phyloP scores from a whole-genome alignment of 1,140 invertebrate species.

The Tetramorium simillimum region DNA sequence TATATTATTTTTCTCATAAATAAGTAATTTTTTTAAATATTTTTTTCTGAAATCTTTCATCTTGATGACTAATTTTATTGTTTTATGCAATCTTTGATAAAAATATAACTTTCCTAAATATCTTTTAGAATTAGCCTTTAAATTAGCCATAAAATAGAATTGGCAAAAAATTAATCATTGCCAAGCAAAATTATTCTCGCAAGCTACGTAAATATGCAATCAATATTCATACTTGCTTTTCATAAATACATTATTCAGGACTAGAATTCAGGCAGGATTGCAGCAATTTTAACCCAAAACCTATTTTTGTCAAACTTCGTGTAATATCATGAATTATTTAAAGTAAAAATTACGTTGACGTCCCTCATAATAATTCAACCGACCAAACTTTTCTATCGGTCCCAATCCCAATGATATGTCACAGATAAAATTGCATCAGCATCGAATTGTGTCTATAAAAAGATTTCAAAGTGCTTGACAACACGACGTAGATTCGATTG shows the following conservation, averaged over 20 bases:
- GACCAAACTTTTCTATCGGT: not conserved
- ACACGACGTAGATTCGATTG: not conserved
- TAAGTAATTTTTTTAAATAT: too few relatives aligned
- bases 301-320: not conserved
- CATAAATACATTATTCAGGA: conserved; percentile 29
- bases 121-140: too few relatives aligned
- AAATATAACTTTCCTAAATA: too few relatives aligned
- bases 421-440: not conserved
- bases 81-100: too few relatives aligned
- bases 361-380: not conserved
- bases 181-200: too few relatives aligned
- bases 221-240: conserved; percentile 7
- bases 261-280: conserved; percentile 5
- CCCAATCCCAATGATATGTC: not conserved
- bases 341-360: not conserved
- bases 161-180: too few relatives aligned
- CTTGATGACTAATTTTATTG: too few relatives aligned
- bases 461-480: not conserved
- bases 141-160: too few relatives aligned
- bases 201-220: too few relatives aligned
- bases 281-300: conserved; percentile 11
- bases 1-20: too few relatives aligned
- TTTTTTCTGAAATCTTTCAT: too few relatives aligned
- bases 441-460: not conserved
- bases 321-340: not conserved